phyloP scores from a whole-genome alignment of 2,888 invertebrate species.

The Platycnemis pennipes region DNA sequence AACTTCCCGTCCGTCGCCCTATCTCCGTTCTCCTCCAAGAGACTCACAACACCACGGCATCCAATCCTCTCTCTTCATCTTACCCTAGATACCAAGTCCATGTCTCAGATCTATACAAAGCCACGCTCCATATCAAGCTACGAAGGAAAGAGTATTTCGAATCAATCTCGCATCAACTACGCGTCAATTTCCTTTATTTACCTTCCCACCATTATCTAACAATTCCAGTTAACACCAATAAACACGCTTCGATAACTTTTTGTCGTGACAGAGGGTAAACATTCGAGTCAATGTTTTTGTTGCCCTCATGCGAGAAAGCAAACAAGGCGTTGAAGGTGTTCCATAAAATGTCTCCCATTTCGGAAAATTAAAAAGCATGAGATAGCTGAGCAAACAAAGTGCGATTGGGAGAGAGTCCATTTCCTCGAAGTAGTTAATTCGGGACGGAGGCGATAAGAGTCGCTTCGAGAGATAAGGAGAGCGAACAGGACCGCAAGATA shows the following conservation, averaged over 20 bases:
- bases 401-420: background rate
- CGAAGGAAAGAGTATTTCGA: no score
- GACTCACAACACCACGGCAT: no score
- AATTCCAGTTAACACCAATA: background rate
- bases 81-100: no score
- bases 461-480: background rate
- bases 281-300: background rate
- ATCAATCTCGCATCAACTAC: background rate
- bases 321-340: background rate
- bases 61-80: no score
- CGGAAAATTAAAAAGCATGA: background rate
- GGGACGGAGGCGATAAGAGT: background rate
- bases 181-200: background rate
- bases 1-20: no score
- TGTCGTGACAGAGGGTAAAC: background rate
- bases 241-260: background rate
- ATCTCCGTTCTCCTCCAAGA: no score
- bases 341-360: background rate
- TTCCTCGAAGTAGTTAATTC: conserved; percentile 21
- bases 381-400: background rate
- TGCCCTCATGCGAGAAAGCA: background rate
- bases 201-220: background rate
- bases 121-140: no score
- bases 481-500: background rate
- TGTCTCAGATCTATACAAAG: no score